These are phyloP conservation scores for Gari tellinella DNA, from an alignment of 2,888 invertebrate species.

Conservation along the genomic window DNA sequence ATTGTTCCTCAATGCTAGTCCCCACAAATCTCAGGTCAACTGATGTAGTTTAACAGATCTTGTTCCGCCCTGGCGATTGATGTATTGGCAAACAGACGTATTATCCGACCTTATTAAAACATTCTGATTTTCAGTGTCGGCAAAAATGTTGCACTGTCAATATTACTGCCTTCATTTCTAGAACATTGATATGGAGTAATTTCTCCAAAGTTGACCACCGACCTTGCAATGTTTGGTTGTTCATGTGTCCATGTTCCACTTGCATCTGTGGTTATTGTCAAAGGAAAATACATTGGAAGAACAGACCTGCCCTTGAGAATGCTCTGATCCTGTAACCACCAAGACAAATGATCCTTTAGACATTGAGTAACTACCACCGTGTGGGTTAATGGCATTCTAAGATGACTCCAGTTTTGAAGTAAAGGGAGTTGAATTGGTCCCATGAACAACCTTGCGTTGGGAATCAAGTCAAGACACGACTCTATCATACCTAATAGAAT, in stretches of 20 bases:
- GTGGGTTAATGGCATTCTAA: conserved; percentile 14
- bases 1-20: no score
- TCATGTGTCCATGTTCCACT: conserved; percentile 10
- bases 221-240: conserved; percentile 15
- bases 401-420: conserved; percentile 28
- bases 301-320: conserved; percentile 37
- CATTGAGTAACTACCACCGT: conserved; percentile 8
- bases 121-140: conserved; percentile 19
- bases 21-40: no score
- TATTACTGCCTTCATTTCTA: conserved; percentile 41
- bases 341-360: conserved; percentile 7
- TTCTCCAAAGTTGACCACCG: conserved; percentile 23
- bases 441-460: conserved; percentile 50
- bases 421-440: conserved; percentile 43
- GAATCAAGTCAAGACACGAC: conserved; percentile 48
- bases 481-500: conserved; percentile 34
- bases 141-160: conserved; percentile 14
- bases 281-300: not conserved
- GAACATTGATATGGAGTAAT: conserved; percentile 32
- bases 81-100: conserved; percentile 29
- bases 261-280: conserved; percentile 49
- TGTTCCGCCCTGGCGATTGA: no score
- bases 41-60: no score
- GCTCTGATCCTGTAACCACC: conserved; percentile 33
- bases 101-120: conserved; percentile 34